Base-by-base conservation (phyloP, 2,113 vertebrate genomes). In the Pionites leucogaster region DNA sequence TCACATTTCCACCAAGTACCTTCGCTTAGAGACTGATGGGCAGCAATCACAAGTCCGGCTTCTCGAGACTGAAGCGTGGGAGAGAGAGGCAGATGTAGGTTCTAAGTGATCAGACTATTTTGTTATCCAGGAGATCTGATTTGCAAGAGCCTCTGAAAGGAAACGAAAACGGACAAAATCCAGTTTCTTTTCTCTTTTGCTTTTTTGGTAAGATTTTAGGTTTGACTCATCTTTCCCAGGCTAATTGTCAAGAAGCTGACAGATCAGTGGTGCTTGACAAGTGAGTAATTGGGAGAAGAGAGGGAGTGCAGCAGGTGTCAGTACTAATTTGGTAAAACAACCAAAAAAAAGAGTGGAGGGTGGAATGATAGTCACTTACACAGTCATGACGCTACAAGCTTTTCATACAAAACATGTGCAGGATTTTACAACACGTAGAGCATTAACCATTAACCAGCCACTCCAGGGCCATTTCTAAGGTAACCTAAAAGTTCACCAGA, bases 141-240 rank as follows among this genome's bases (percentile, higher is more conserved):
- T 83, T 81, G 57, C 27, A 5, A 76, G 46, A 74, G 70, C 52
- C 28, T 19, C 5, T 89, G 44, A 81, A 92, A 68, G 60, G 78
- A 88, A 90, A 74, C 42, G 64, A 79, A 95, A 88, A 71, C 22
- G 18, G 11, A 50, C 86, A 62, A 82, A 89, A 84, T 52, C 17
- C 29, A n/a, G 8, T 31, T 78, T 70, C 80, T 80, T 59, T 81
- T 74, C 81, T 69, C 77, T 92, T 90, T 93, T 31, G 22, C 90
- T 78, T 96, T 97, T 95, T 95, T 86, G 81, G 84, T 95, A 95
- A 89, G 80, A 92, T 92, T 90, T 87, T 90, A 70, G 35, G 80
- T 59, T 94, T 97, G 96, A 98, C 93, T 98, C 98, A 98, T 97
- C 95, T 96, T 97, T 97, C 97, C 97, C 76, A 94, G 96, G 95